A percentile compares a stretch with the other conserved stretches of the same genome.
These are phyloP conservation scores for Eleginops maclovinus DNA, from an alignment of 2,113 vertebrate species.

Conservation along the genomic window DNA sequence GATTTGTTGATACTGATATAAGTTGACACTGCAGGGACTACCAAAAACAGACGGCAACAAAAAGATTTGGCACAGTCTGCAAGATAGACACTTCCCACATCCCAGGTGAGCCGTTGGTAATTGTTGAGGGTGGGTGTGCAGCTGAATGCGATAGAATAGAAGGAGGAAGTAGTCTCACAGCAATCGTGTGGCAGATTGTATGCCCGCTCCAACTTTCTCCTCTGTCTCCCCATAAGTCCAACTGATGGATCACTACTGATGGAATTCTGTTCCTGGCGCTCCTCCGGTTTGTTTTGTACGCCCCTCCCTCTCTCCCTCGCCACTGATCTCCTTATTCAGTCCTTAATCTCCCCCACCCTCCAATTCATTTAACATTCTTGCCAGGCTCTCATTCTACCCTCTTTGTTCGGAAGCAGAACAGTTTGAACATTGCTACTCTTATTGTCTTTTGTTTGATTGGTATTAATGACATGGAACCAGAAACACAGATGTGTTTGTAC, in stretches of 20 bases:
- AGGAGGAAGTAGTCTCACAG: background rate
- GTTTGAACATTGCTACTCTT: background rate
- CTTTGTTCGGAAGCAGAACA: slow-evolving; percentile 11
- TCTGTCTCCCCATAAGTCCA: background rate
- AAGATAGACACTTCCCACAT: background rate
- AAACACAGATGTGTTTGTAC: no score
- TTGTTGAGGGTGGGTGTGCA: background rate
- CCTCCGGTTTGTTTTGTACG: background rate
- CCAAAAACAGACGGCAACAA: background rate
- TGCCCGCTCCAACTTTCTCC: background rate
- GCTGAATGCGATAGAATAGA: background rate
- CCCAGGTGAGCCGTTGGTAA: background rate
- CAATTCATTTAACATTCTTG: slow-evolving; percentile 17
- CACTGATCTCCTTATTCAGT: slow-evolving; percentile 2
- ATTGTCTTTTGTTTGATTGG: background rate
- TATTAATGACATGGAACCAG: background rate
- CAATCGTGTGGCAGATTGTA: background rate
- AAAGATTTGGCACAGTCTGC: background rate
- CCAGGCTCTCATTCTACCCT: background rate
- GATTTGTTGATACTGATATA: slow-evolving; percentile 17
- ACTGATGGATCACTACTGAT: slow-evolving; percentile 16
- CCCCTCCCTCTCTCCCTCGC: background rate
- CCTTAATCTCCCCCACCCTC: background rate
- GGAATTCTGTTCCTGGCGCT: background rate
- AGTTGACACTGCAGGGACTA: background rate